Conservation (phyloP, 2,888 invertebrate species). For the Nasonovia ribisnigri region DNA sequence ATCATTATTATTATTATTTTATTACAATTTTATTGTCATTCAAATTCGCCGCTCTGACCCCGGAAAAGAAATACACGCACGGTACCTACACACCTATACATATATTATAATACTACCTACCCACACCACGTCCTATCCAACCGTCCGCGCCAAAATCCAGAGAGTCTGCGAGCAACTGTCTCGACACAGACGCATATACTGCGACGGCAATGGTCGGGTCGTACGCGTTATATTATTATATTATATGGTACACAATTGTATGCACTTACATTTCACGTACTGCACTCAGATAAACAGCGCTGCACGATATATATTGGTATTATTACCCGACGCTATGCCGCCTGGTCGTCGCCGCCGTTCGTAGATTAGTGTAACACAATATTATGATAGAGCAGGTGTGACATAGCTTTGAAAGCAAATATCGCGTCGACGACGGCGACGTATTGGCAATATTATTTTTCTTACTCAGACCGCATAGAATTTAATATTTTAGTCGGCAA, state of each 20-base stretch:
- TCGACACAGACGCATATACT: background rate
- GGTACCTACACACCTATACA: background rate
- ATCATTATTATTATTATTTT: background rate
- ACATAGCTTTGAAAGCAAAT: conserved; percentile 40
- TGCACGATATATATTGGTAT: background rate
- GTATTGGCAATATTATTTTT: background rate
- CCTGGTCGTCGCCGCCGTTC: conserved; percentile 31
- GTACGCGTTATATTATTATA: background rate
- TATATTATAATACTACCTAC: background rate
- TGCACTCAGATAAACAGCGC: background rate
- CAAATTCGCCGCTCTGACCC: conserved; percentile 31
- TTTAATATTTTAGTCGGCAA: background rate
- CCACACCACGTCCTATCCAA: background rate
- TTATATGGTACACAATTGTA: background rate
- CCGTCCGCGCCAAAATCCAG: background rate
- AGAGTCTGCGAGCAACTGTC: background rate
- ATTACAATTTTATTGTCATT: conserved; percentile 31
- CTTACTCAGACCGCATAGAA: background rate
- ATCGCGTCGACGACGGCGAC: background rate
- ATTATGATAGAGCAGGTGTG: conserved; percentile 55
- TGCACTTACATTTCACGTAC: background rate
- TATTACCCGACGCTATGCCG: conserved; percentile 35
- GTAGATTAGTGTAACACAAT: conserved; percentile 51
- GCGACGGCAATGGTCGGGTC: background rate
- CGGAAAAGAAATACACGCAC: conserved; percentile 30